A percentile compares a stretch with the other conserved stretches of the same genome.
These are phyloP conservation scores for Ormyrus rosae DNA, from an alignment of 2,888 invertebrate genomes.

Conservation along the genomic window DNA sequence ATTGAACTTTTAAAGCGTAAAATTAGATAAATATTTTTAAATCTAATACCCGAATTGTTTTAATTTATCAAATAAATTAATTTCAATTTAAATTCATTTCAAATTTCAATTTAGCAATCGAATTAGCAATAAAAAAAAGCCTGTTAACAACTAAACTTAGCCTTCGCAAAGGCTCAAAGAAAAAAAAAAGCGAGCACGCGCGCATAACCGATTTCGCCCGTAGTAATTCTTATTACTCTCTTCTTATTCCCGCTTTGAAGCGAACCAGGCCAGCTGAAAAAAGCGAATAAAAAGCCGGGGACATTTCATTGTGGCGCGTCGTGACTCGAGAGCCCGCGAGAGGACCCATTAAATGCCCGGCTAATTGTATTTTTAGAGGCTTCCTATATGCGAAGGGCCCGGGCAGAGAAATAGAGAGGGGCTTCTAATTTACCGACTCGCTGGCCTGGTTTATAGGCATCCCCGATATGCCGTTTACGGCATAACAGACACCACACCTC, in stretches of 20 bases:
- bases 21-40: not conserved
- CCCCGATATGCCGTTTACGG: slow-evolving; percentile 69
- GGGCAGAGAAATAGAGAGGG: slow-evolving; percentile 3
- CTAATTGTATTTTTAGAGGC: slow-evolving; percentile 73
- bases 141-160: too few relatives aligned
- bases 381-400: slow-evolving; percentile 61
- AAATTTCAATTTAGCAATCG: slow-evolving; percentile 4
- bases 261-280: slow-evolving; percentile 13
- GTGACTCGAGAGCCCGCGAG: slow-evolving; percentile 36
- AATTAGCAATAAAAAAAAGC: not conserved
- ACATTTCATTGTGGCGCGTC: slow-evolving; percentile 33
- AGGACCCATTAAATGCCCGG: slow-evolving; percentile 65
- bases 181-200: not conserved
- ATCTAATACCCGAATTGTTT: too few relatives aligned
- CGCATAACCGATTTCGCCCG: not conserved
- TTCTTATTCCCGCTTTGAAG: slow-evolving; percentile 4
- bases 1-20: not conserved
- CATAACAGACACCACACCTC: slow-evolving; percentile 73
- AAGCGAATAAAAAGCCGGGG: slow-evolving; percentile 1
- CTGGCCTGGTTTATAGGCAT: slow-evolving; percentile 71
- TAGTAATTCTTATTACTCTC: not conserved
- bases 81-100: too few relatives aligned
- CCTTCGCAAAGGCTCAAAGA: not conserved
- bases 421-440: slow-evolving; percentile 72
- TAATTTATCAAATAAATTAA: not conserved